A percentile compares a stretch with the other conserved stretches of the same genome.
Conservation (phyloP, 2,888 invertebrate species). For the Eueremaeus valkanovi region DNA sequence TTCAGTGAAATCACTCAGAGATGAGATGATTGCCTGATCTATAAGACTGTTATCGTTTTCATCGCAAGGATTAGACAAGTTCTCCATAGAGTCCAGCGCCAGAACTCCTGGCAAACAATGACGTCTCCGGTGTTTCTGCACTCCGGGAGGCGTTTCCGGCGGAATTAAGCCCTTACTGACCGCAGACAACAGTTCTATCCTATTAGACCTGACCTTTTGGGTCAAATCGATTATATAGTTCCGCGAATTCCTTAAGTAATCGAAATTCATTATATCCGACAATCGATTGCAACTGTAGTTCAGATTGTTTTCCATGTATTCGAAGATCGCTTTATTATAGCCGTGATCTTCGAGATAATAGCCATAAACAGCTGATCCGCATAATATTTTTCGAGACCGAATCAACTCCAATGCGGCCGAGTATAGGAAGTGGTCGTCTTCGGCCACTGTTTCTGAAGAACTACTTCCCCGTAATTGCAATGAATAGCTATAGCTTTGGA, state of each 20-base stretch:
- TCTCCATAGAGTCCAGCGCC: constrained; percentile 12
- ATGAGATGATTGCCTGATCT: constrained; percentile 54
- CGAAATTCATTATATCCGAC: constrained; percentile 63
- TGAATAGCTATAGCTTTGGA: background rate
- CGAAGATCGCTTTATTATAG: constrained; percentile 64
- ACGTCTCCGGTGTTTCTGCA: constrained; percentile 56
- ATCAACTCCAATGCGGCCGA: constrained; percentile 63
- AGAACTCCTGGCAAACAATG: constrained; percentile 44
- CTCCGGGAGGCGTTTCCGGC: constrained; percentile 62
- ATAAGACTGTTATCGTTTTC: constrained; percentile 20
- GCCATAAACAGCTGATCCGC: constrained; percentile 66
- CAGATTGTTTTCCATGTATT: constrained; percentile 67
- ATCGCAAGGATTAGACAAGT: background rate
- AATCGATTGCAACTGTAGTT: constrained; percentile 64
- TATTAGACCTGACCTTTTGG: constrained; percentile 59
- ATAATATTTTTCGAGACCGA: constrained; percentile 62
- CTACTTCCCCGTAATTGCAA: background rate
- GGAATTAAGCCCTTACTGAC: constrained; percentile 60
- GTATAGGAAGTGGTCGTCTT: constrained; percentile 59
- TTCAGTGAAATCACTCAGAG: constrained; percentile 57
- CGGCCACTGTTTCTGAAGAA: constrained; percentile 39
- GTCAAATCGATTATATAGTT: constrained; percentile 62
- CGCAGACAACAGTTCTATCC: constrained; percentile 63
- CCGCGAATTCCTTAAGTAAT: constrained; percentile 62
- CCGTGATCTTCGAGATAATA: constrained; percentile 64